Base-by-base conservation (phyloP, 2,797 vertebrate genomes). In the Chaenodraco wilsoni region DNA sequence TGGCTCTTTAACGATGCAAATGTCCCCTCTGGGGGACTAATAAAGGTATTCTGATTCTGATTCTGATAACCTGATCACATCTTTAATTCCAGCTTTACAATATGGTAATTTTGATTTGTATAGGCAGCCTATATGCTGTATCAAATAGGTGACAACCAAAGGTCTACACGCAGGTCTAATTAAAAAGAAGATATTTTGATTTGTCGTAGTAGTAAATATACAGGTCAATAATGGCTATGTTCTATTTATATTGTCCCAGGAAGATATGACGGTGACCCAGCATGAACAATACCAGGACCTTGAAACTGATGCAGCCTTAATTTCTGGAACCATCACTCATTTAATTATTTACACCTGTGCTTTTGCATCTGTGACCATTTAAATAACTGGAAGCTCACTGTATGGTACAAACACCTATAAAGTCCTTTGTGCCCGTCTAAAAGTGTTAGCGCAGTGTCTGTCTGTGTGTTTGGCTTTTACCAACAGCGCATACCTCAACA, bases 401-500 rank as follows among this genome's bases (percentile, higher is more conserved):
- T 10, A 23, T 11, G 48, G 17, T 54, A 40, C 3, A 13, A 54
- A 67, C 51, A 43, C 2, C 9, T 57, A 3, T 5, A 15, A 23
- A 5, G 3, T 21, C 9, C 12, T 64, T 8, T 17, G 10, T 19
- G 3, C 7, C 1, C 1, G 2, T 64, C 10, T 49, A 27, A 69
- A 66, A 44, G 17, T 27, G 23, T 57, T n/a, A 4, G 9, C 19
- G 9, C 23, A 59, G 16, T 9, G 19, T 48, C 27, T 9, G 19
- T 48, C 27, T 44, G 19, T 19, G 40, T 3, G 1, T 31, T 17
- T 63, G 6, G 62, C 78, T 49, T 79, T 73, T 58, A 57, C 40
- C 65, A 83, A 67, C 19, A 65, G 55, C 16, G 9, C 45, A 59
- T 69, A 65, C 52, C 72, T 75, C 31, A 11, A 58, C 57, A 66